Evolutionary conservation across 2,797 vertebrate species (phyloP), one percentile per base, ranked within the genome.

Genomic region (Echeneis naucrates): DNA sequence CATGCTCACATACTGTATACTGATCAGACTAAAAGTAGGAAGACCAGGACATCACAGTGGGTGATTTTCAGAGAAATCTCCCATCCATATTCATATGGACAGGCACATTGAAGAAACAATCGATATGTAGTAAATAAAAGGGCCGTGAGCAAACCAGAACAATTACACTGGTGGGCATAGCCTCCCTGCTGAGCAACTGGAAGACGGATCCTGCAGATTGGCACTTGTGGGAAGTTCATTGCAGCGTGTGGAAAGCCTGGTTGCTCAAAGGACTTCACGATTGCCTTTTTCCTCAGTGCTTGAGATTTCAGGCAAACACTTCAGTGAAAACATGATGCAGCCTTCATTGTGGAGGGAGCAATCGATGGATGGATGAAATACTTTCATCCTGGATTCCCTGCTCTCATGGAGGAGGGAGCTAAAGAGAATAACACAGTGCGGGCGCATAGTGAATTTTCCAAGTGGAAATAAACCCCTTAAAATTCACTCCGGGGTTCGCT

Each of bases 151-250:
- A 60, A 78, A 73, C 55, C 69, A 73, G 67, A 78, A 76, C 65
- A 75, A 77, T 84, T 79, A 70, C 51, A 56, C 55, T 50, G 24
- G 59, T 57, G 67, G 51, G 40, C 51, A 52, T 50, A 76, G 55
- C 60, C 58, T 83, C 75, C 63, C 61, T 27, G 64, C 61, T 73
- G 71, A 57, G 87, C 54, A 57, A 80, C 33, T 61, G 67, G 81
- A 85, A 87, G 83, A 78, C 70, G 83, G 65, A 84, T 92, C 68
- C 64, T 72, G 72, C 82, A 84, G 84, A 80, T 76, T 87, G 79
- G 77, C 83, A 80, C 64, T 87, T 82, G 88, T 88, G 73, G 80
- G 66, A 61, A 47, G 44, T 81, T 88, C 56, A 87, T 86, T 87
- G 85, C 68, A 65, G 77, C 90, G 90, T 89, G 88, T 85, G 74